phyloP scores from a whole-genome alignment of 2,113 vertebrate genomes.

The Rafetus swinhoei region DNA sequence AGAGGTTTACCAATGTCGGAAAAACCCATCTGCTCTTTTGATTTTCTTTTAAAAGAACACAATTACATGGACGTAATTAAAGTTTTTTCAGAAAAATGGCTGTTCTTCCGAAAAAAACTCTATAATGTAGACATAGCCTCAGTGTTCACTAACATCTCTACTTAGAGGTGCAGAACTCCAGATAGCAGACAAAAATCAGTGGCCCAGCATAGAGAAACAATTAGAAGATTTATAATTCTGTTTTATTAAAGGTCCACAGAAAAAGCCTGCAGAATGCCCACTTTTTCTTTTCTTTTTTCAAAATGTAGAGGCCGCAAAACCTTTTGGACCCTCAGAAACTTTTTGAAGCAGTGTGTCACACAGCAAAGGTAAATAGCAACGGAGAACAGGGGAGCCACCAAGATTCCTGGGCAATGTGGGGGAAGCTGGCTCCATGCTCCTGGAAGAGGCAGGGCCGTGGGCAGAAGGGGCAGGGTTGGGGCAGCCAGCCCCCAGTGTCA shows the following conservation, averaged over 20 bases:
- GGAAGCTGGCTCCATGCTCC: too few species aligned
- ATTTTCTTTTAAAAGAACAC: too few species aligned
- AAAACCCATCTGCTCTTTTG: too few species aligned
- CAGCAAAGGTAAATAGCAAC: neutral
- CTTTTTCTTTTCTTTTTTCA: neutral
- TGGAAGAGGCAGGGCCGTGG: too few species aligned
- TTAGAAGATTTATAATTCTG: neutral
- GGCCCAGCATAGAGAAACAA: neutral
- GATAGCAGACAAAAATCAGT: neutral
- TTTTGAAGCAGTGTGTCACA: neutral
- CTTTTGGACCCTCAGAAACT: neutral
- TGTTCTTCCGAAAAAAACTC: too few species aligned
- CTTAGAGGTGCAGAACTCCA: neutral
- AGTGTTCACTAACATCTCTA: neutral
- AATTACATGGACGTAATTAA: too few species aligned
- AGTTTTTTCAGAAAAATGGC: too few species aligned
- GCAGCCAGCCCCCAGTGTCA: too few species aligned
- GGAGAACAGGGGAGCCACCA: neutral
- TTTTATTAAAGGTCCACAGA: neutral
- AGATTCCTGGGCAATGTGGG: too few species aligned
- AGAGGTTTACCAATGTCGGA: too few species aligned
- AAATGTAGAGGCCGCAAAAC: neutral
- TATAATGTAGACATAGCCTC: too few species aligned
- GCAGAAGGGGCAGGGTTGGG: too few species aligned
- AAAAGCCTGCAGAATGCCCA: neutral